Conservation (phyloP, 1,140 invertebrate genomes). For the Drosophila bocki region DNA sequence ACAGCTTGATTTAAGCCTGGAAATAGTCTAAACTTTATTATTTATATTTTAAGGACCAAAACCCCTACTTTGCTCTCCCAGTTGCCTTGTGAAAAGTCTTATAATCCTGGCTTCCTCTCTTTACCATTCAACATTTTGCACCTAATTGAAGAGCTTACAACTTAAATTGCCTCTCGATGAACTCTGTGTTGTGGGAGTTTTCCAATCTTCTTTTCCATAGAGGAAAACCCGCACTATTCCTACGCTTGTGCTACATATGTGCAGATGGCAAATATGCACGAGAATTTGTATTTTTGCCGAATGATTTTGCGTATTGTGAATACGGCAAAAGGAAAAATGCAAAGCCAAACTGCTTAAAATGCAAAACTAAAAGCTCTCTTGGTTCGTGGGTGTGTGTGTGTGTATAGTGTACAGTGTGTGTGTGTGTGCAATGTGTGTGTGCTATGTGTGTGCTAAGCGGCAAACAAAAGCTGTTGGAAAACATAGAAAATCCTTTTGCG, state of each 20-base stretch:
- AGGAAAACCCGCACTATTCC: slow-evolving; percentile 7
- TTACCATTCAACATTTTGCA: slow-evolving; percentile 32
- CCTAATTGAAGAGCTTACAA: slow-evolving; percentile 59
- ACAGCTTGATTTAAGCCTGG: not conserved
- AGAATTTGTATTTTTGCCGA: slow-evolving; percentile 68
- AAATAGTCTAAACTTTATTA: not conserved
- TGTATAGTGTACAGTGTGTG: slow-evolving; percentile 1
- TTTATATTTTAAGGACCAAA: too few species aligned
- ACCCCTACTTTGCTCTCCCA: not conserved
- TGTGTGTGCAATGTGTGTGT: slow-evolving; percentile 11
- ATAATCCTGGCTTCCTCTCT: slow-evolving; percentile 1
- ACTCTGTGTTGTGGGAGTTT: slow-evolving; percentile 35
- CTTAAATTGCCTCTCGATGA: slow-evolving; percentile 54
- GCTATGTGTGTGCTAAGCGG: slow-evolving; percentile 49
- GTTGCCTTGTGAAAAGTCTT: not conserved
- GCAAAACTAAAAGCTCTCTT: slow-evolving; percentile 76
- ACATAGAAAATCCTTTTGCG: slow-evolving; percentile 80
- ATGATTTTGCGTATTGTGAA: slow-evolving; percentile 67
- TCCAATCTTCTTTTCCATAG: slow-evolving; percentile 19
- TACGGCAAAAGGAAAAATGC: slow-evolving; percentile 60
- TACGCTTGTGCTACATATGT: slow-evolving; percentile 4
- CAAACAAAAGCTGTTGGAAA: slow-evolving; percentile 77
- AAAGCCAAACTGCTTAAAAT: slow-evolving; percentile 75
- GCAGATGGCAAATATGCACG: slow-evolving; percentile 50
- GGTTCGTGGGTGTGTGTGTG: not conserved